Evolutionary conservation across 2,797 vertebrate species (phyloP).

Genomic region (Monodelphis domestica): DNA sequence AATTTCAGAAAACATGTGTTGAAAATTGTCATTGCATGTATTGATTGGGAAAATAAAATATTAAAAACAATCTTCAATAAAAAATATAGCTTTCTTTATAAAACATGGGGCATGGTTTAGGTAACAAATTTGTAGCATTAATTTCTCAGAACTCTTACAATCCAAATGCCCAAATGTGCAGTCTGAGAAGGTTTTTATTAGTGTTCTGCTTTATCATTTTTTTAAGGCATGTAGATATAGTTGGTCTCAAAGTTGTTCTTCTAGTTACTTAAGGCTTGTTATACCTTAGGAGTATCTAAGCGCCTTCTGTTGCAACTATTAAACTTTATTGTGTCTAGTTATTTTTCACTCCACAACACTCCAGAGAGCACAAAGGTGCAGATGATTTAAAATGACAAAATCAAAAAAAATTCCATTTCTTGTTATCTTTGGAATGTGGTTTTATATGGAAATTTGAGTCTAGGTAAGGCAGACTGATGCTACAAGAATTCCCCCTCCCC

Average conservation of each 20-base stretch:
- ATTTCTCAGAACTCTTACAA: background rate
- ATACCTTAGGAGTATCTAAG: background rate
- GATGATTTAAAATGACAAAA: background rate
- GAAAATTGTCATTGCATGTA: too few relatives aligned
- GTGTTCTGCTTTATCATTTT: slow-evolving; percentile 16
- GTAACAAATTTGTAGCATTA: background rate
- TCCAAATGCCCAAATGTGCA: background rate
- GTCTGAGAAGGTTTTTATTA: background rate
- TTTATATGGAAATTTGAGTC: background rate
- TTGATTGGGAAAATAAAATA: too few relatives aligned
- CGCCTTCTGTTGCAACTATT: background rate
- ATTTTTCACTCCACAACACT: background rate
- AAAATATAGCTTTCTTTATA: background rate
- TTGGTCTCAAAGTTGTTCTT: background rate
- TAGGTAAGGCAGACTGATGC: background rate
- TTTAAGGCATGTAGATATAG: rapidly evolving
- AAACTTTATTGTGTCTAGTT: too few relatives aligned
- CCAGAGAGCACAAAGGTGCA: background rate
- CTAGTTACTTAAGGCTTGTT: background rate
- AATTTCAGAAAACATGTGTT: too few relatives aligned
- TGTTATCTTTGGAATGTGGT: background rate
- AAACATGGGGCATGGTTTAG: background rate
- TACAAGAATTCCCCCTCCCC: background rate
- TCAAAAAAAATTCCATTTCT: background rate
- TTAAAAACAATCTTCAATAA: too few relatives aligned